Evolutionary conservation across 2,797 vertebrate species (phyloP), one percentile per base, ranked within the genome.

Genomic region (Xiphorhynchus erythropygius): DNA sequence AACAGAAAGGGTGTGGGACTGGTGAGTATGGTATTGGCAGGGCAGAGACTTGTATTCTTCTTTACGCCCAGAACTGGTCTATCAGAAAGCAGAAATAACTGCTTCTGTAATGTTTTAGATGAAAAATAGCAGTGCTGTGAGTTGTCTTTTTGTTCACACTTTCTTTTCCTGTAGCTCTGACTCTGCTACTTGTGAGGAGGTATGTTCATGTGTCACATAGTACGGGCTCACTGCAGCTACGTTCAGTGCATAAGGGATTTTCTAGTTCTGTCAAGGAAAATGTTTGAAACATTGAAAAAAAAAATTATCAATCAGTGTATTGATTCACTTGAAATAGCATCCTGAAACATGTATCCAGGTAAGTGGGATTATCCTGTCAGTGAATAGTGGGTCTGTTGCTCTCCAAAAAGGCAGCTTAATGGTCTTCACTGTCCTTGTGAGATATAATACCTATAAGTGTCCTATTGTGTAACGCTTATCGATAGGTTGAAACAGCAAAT

Each of bases 391-490:
- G 42, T 87, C 21, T 37, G 18, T 18, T 52, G 27, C 73, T 92
- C 44, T 50, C 25, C 30, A 33, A 41, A 70, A 83, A 57, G 22
- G 4, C 30, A 30, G 5, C 2, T 12, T 55, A 14, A 18, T 19
- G 42, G 11, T 30, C 75, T 46, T 78, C 2, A 12, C 23, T 77
- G 55, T 59, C 5, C 37, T 30, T 50, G 22, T n/a, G 70, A 18
- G 35, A 3, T 30, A 5, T 9, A 44, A 35, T 14, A 52, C 18
- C 41, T 89, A 33, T 37, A 18, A 7, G 13, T 35, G 33, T 47
- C 21, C 10, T 73, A 0, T 44, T n/a, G 27, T 5, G 2, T 39
- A 9, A 12, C 2, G 2, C 21, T 46, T 9, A 11, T 5, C 70
- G n/a, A 33, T 46, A 52, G 13, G 23, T 24, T 68, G 46, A 47